Percentiles rank a stretch among this genome's conserved stretches.
Conservation (phyloP, 2,113 vertebrate genomes). For the Lutjanus erythropterus region DNA sequence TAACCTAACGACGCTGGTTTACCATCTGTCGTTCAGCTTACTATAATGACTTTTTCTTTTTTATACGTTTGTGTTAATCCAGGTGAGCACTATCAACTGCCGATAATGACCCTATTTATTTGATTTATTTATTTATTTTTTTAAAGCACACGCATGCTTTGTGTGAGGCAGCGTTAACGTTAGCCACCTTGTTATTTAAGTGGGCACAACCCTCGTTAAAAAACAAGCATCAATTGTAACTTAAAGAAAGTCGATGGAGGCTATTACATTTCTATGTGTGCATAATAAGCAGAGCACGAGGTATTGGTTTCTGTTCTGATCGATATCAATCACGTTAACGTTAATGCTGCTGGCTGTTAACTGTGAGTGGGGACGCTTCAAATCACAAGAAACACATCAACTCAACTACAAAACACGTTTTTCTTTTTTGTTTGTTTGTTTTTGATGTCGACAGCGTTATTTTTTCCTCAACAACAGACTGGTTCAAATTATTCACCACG, state of each 20-base stretch:
- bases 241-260: too few species aligned
- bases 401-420: not conserved
- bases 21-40: not conserved
- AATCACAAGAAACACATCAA: not conserved
- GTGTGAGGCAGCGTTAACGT: conserved; percentile 29
- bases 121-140: too few species aligned
- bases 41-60: too few species aligned
- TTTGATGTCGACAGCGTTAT: too few species aligned
- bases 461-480: conserved; percentile 11
- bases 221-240: too few species aligned
- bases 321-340: not conserved
- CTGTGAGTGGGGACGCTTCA: too few species aligned
- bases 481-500: not conserved
- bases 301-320: not conserved
- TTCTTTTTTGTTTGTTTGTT: too few species aligned
- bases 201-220: not conserved
- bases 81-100: conserved; percentile 25
- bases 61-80: not conserved
- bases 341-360: not conserved
- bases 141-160: conserved; percentile 22
- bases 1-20: too few species aligned
- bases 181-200: conserved; percentile 48
- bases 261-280: conserved; percentile 65
- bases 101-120: conserved; percentile 8
- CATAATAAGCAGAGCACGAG: conserved; percentile 50